A percentile compares a stretch with the other conserved stretches of the same genome.
phyloP scores from a whole-genome alignment of 2,888 invertebrate genomes.

The Alloscopus bannaensis region DNA sequence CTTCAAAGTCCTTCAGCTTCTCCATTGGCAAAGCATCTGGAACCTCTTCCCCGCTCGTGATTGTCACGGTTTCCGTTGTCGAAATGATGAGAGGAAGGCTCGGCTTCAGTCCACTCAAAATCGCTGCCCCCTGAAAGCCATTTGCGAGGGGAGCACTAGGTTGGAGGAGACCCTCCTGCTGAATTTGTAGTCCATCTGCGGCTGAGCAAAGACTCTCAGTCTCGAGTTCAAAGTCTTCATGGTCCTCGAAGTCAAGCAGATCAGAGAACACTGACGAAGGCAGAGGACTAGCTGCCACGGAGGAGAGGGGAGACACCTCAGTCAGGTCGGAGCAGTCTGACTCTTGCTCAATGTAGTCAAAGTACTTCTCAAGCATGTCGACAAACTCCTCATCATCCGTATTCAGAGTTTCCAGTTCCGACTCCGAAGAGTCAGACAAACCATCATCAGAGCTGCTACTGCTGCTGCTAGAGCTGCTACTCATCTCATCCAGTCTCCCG shows the following conservation, averaged over 20 bases:
- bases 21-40: background rate
- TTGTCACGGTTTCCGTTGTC: conserved; percentile 27
- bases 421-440: conserved; percentile 44
- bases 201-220: conserved; percentile 24
- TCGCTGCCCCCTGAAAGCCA: background rate
- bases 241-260: background rate
- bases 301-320: conserved; percentile 68
- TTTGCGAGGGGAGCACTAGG: no score
- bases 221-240: background rate
- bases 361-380: conserved; percentile 66
- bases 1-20: background rate
- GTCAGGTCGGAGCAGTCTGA: conserved; percentile 68
- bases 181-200: conserved; percentile 10
- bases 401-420: conserved; percentile 46
- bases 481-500: conserved; percentile 22
- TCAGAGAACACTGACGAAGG: conserved; percentile 25
- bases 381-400: conserved; percentile 66
- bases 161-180: background rate
- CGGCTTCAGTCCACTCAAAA: background rate
- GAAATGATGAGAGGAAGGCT: conserved; percentile 42
- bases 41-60: background rate
- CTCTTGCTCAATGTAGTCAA: conserved; percentile 59
- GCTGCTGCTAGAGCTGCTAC: conserved; percentile 48
- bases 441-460: conserved; percentile 48
- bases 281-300: conserved; percentile 59